Percentiles rank a stretch among this genome's conserved stretches.
phyloP scores from a whole-genome alignment of 1,140 invertebrate species.

The Drosophila miranda region DNA sequence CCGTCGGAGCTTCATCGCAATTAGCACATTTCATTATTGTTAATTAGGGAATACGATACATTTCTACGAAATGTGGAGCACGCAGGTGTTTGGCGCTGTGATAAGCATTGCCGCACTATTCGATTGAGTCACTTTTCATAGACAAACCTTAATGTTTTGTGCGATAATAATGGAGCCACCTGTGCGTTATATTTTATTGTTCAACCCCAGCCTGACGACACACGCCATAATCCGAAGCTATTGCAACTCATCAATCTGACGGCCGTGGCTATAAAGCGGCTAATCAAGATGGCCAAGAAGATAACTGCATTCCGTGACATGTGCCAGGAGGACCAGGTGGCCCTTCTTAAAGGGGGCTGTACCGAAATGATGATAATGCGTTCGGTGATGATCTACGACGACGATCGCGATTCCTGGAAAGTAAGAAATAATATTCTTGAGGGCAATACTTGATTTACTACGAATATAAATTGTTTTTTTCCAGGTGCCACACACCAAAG shows the following conservation, averaged over 20 bases:
- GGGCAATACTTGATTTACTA: background rate
- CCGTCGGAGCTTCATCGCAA: slow-evolving; percentile 56
- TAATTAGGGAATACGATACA: slow-evolving; percentile 76
- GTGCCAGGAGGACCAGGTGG: slow-evolving; percentile 95
- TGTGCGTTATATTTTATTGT: slow-evolving; percentile 39
- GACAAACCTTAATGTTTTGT: slow-evolving; percentile 32
- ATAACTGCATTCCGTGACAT: slow-evolving; percentile 94
- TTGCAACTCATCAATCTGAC: slow-evolving; percentile 94
- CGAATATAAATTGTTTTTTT: slow-evolving; percentile 6
- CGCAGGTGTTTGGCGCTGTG: slow-evolving; percentile 58
- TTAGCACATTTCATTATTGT: slow-evolving; percentile 74
- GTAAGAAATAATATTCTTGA: slow-evolving; percentile 77
- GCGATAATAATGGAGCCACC: slow-evolving; percentile 44
- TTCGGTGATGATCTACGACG: slow-evolving; percentile 94
- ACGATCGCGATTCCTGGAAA: slow-evolving; percentile 92
- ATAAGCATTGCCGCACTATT: slow-evolving; percentile 43
- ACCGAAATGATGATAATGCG: slow-evolving; percentile 94
- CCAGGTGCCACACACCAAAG: slow-evolving; percentile 89
- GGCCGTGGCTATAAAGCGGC: slow-evolving; percentile 92
- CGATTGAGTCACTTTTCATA: slow-evolving; percentile 44
- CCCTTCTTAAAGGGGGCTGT: slow-evolving; percentile 90
- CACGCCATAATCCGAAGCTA: slow-evolving; percentile 87
- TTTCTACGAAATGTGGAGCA: slow-evolving; percentile 54
- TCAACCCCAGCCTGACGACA: slow-evolving; percentile 83
- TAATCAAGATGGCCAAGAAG: slow-evolving; percentile 96